These are phyloP conservation scores for Heliconius erato DNA, from an alignment of 2,888 invertebrate genomes.

Conservation along the genomic window DNA sequence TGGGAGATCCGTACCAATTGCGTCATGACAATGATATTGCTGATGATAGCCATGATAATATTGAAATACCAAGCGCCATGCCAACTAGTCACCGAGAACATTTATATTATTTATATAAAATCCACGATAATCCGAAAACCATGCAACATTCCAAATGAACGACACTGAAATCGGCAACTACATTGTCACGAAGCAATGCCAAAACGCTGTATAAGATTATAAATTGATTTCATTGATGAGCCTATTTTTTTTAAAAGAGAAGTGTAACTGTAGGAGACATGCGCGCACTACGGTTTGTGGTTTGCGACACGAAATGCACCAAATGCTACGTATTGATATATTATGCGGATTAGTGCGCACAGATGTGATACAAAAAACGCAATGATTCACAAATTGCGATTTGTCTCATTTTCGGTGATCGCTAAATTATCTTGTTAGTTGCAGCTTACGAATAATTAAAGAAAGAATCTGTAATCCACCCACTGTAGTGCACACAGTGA, in stretches of 20 bases:
- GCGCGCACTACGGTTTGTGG: no score
- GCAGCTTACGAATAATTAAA: no score
- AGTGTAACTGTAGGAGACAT: background rate
- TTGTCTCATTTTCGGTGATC: no score
- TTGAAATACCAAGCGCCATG: constrained; percentile 75
- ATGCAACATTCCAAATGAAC: constrained; percentile 83
- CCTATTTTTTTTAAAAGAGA: constrained; percentile 40
- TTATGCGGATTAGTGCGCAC: no score
- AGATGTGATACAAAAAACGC: no score
- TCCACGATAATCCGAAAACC: constrained; percentile 69
- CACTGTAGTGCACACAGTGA: no score
- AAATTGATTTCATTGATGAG: constrained; percentile 59
- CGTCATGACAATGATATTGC: constrained; percentile 86
- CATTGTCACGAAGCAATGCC: constrained; percentile 86
- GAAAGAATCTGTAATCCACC: no score
- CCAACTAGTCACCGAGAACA: constrained; percentile 69
- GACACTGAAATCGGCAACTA: constrained; percentile 83
- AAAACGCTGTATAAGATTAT: constrained; percentile 60
- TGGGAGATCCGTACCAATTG: constrained; percentile 79
- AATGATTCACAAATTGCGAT: no score
- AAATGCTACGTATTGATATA: no score
- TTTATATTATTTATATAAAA: constrained; percentile 53
- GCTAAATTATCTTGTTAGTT: no score
- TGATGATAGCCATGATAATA: constrained; percentile 83
- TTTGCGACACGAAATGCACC: no score